A percentile compares a stretch with the other conserved stretches of the same genome.
phyloP scores from a whole-genome alignment of 2,113 vertebrate genomes.

The Sphaerodactylus townsendi region DNA sequence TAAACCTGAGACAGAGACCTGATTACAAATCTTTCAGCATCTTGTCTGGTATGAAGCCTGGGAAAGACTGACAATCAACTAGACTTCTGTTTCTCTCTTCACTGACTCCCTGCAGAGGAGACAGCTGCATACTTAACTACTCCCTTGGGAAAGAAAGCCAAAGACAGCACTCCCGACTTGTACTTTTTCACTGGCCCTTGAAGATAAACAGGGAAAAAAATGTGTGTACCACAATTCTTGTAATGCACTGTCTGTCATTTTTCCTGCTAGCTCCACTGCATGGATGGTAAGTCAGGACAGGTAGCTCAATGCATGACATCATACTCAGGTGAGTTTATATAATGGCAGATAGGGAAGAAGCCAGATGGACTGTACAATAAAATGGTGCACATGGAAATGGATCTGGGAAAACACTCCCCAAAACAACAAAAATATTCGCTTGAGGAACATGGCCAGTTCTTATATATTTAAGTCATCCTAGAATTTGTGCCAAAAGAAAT shows the following conservation, averaged over 20 bases:
- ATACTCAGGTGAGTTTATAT: not conserved
- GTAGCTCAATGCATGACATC: not conserved
- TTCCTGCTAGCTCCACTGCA: accelerated
- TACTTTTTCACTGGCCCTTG: not conserved
- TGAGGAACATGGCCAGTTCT: not conserved
- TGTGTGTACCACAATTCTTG: not conserved
- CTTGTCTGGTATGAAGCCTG: too few relatives aligned
- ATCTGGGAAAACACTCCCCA: not conserved
- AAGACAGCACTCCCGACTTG: not conserved
- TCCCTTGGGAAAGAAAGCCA: too few relatives aligned
- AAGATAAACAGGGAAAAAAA: not conserved
- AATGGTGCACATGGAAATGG: not conserved
- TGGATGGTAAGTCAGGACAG: too few relatives aligned
- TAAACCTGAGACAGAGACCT: too few relatives aligned
- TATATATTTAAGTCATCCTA: not conserved
- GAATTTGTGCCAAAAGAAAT: not conserved
- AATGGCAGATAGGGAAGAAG: not conserved
- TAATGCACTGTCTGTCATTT: not conserved
- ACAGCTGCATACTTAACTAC: too few relatives aligned
- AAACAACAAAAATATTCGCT: not conserved
- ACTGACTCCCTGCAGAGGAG: not conserved
- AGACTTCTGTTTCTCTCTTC: not conserved
- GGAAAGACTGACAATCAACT: not conserved
- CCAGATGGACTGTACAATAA: not conserved
- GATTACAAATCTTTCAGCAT: too few relatives aligned